Evolutionary conservation across 2,113 vertebrate species (phyloP), one percentile per base, ranked within the genome.

Genomic region (Bufo bufo): DNA sequence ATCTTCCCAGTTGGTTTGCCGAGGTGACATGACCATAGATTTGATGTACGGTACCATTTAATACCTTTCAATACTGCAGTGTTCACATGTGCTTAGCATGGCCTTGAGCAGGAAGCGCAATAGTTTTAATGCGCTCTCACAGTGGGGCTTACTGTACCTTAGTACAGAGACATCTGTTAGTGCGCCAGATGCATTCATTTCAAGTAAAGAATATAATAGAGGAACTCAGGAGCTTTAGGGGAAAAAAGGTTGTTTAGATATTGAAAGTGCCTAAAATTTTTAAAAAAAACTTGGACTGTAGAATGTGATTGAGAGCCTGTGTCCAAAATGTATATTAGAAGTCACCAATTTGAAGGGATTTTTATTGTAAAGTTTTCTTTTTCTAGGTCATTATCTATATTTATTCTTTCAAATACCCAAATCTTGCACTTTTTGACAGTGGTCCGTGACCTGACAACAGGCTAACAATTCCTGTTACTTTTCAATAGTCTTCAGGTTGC

Each of bases 101-200:
- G 87, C 81, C 87, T 84, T 88, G 80, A 88, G 81, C 87, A 52
- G 81, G 87, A 75, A 84, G 81, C 87, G 77, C 71, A 61, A 84
- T 88, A 63, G 81, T 88, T 84, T 84, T 84, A 88, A 88, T 88
- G 87, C 45, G 16, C 69, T 88, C 72, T 88, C 81, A 88, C 87
- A 84, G 87, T 77, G 69, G 81, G 87, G 71, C 50, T 66, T 56
- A 88, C 87, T 88, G 80, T 88, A 88, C 87, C 81, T 88, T 84
- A 77, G 87, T 84, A 84, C 72, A n/a, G 81, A 84, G 87, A 84
- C 87, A 88, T 77, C 87, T 88, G 87, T 83, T 88, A 84, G 74
- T 17, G 23, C 10, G 49, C 16, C 87, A 84, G 81, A 88, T 84
- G 81, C 72, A 84, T 84, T 84, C 71, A 84, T 88, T 88, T 84